Base-by-base conservation (phyloP, 1,140 invertebrate species). In the Drosophila varians region DNA sequence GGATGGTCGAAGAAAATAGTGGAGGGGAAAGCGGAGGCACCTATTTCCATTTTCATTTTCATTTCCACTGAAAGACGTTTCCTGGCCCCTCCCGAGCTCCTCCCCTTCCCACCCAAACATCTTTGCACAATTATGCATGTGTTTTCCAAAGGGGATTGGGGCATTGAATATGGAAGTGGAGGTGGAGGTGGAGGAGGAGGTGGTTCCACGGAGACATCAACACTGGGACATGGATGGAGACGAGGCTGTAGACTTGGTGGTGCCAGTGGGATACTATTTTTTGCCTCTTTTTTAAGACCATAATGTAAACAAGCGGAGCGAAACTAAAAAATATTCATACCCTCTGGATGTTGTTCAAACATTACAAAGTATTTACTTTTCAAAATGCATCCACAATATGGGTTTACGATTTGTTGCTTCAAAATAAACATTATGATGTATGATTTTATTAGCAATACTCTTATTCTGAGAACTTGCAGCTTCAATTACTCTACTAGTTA, bases 61-160 rank as follows among this genome's bases (percentile, higher is more conserved):
- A 76, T 84, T 86, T 84, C 76, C 80, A 80, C 78, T 70, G 80
- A 84, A 84, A 84, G 80, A 84, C 80, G 69, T 84, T 84, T 84
- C 80, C 80, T 84, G 80, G 66, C 43, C 40, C 38, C 19, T 26
- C 14, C 9, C 14, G 43, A 14, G 2, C n/a, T 36, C 7, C 12
- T 36, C 31, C 26, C 25, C 34, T 2, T 25, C 12, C 28, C 14
- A 9, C n/a, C n/a, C 38, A 4, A 9, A 45, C 25, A 57, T 38
- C 43, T 54, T 11, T 18, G 48, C 36, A 43, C 46, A 23, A 47
- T 31, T 40, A 42, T 36, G 16, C 25, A 18, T 28, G 36, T 61
- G 57, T 7, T 61, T 11, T 31, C 9, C 1, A 11, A 2, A 31
- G 28, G 9, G 28, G 28, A n/a, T 31, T 11, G 28, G 11, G 28